A percentile compares a stretch with the other conserved stretches of the same genome.
These are phyloP conservation scores for Microctenopoma lineatum DNA, from an alignment of 2,797 vertebrate genomes.

Conservation along the genomic window DNA sequence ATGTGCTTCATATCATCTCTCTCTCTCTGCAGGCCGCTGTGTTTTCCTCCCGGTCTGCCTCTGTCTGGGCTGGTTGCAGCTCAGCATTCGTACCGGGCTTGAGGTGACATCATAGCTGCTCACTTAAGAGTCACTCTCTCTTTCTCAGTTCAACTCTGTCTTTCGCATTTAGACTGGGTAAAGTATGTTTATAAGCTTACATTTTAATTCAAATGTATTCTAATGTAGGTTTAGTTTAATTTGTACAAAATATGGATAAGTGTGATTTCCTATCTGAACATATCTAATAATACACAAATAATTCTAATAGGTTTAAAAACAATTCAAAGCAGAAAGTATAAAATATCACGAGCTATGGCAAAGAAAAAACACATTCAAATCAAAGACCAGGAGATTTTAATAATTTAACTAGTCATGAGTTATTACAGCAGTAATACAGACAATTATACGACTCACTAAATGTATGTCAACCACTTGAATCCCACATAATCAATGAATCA, in stretches of 20 bases:
- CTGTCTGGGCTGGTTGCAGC: slow-evolving; percentile 65
- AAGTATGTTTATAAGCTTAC: too few species aligned
- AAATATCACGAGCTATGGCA: background rate
- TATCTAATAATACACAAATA: too few species aligned
- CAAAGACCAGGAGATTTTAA: slow-evolving; percentile 68
- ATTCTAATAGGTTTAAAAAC: too few species aligned
- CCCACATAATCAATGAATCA: slow-evolving; percentile 37
- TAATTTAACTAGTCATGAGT: slow-evolving; percentile 58
- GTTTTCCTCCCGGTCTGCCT: slow-evolving; percentile 53
- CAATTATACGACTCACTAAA: slow-evolving; percentile 66
- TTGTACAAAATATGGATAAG: background rate
- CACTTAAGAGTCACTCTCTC: slow-evolving; percentile 37
- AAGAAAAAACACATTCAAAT: slow-evolving; percentile 18
- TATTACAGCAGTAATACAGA: slow-evolving; percentile 71
- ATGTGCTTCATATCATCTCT: slow-evolving; percentile 31
- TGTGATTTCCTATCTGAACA: background rate
- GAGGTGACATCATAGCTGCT: slow-evolving; percentile 77
- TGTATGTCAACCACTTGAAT: slow-evolving; percentile 37
- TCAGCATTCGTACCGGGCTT: slow-evolving; percentile 61
- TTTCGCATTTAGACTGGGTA: background rate
- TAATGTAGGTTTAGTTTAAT: background rate
- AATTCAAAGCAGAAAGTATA: too few species aligned
- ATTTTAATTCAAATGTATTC: too few species aligned
- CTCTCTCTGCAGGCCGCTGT: slow-evolving; percentile 27
- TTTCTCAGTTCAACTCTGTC: slow-evolving; percentile 22